Percentiles rank a stretch among this genome's conserved stretches.
Conservation (phyloP, 1,140 invertebrate species). For the Zaprionus lachaisei region DNA sequence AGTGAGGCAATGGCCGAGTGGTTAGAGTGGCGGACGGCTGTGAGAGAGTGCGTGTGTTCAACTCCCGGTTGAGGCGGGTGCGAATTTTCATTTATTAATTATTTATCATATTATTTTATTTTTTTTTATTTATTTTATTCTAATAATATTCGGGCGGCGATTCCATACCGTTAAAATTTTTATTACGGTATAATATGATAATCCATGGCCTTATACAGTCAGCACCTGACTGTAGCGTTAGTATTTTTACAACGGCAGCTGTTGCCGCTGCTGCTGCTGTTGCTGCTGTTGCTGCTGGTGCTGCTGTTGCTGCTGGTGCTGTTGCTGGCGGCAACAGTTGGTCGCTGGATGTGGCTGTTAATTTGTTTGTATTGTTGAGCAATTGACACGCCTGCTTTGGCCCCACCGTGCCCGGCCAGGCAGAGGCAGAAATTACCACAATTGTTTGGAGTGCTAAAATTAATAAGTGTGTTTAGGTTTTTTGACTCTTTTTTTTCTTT, state of each 20-base stretch:
- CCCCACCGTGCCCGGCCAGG: conserved; percentile 10
- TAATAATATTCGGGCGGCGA: no score
- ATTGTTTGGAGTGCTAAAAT: conserved; percentile 78
- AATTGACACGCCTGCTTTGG: conserved; percentile 78
- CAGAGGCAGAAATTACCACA: conserved; percentile 60
- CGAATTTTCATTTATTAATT: no score
- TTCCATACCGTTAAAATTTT: no score
- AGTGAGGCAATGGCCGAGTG: no score
- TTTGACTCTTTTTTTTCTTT: conserved; percentile 28
- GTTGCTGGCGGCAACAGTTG: conserved; percentile 34
- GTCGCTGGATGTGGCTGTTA: conserved; percentile 34
- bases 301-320: conserved; percentile 19
- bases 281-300: conserved; percentile 18
- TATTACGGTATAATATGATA: no score
- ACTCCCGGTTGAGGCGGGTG: no score
- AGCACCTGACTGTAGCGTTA: no score
- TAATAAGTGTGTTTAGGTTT: conserved; percentile 68
- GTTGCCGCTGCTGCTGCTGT: conserved; percentile 14
- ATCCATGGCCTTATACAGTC: no score
- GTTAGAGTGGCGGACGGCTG: no score
- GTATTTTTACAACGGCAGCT: conserved; percentile 25
- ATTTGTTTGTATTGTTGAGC: conserved; percentile 76
- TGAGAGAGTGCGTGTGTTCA: no score
- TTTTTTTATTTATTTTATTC: no score
- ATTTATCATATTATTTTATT: no score